These are phyloP conservation scores for Grammomys surdaster DNA, from an alignment of 2,113 vertebrate genomes.

Conservation along the genomic window DNA sequence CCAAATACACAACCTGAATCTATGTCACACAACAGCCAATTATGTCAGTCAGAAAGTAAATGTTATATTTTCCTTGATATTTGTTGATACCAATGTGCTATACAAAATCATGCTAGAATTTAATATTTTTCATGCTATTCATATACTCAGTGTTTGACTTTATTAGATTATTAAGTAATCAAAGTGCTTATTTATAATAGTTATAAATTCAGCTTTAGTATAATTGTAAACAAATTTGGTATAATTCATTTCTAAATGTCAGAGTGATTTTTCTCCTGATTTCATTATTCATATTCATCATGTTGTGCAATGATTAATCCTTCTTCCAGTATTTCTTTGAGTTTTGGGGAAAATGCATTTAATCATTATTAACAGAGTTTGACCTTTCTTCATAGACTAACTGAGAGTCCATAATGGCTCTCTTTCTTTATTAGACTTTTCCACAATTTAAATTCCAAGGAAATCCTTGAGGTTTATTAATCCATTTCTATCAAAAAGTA, in stretches of 20 bases:
- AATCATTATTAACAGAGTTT: not conserved
- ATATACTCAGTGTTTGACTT: not conserved
- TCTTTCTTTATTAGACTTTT: not conserved
- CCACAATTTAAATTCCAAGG: not conserved
- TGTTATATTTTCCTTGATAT: not conserved
- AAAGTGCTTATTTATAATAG: not conserved
- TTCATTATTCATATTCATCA: slow-evolving; percentile 28
- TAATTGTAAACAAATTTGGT: slow-evolving; percentile 16
- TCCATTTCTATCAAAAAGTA: slow-evolving; percentile 30
- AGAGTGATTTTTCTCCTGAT: slow-evolving; percentile 48
- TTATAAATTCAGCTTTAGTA: slow-evolving; percentile 24
- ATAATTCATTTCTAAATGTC: slow-evolving; percentile 48
- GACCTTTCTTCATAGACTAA: not conserved
- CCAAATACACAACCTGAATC: not conserved
- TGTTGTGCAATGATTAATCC: not conserved
- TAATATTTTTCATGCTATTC: not conserved
- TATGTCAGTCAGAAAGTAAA: not conserved
- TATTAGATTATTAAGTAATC: slow-evolving; percentile 14
- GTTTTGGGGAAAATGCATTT: not conserved
- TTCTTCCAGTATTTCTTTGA: slow-evolving; percentile 6
- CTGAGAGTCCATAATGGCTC: not conserved
- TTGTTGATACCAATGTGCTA: slow-evolving; percentile 1
- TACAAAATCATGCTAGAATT: slow-evolving; percentile 36
- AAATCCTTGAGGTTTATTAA: not conserved
- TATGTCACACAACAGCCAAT: not conserved